Percentiles rank a stretch among this genome's conserved stretches.
These are phyloP conservation scores for Meloidogyne hapla DNA, from an alignment of 1,140 invertebrate species.

Conservation along the genomic window DNA sequence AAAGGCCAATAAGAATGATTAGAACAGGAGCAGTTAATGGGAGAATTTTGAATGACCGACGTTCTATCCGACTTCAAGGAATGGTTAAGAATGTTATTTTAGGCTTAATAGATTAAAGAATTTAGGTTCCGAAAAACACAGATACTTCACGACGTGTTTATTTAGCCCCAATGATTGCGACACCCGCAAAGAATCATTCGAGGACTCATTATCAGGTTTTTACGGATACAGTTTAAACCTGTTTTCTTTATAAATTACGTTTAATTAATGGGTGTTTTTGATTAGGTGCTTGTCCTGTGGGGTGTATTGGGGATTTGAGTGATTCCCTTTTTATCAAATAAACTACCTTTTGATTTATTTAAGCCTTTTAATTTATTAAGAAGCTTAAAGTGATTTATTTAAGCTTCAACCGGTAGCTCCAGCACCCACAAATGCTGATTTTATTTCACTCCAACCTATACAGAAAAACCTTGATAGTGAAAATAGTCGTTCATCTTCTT, in stretches of 20 bases:
- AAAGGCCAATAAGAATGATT: conserved; percentile 3
- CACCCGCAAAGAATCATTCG: not conserved
- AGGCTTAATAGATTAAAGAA: not conserved
- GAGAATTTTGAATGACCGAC: not conserved
- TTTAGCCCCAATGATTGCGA: not conserved
- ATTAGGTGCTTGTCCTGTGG: no score
- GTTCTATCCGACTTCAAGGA: not conserved
- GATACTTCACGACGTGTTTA: not conserved
- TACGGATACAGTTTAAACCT: not conserved
- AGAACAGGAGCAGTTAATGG: not conserved
- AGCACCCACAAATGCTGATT: not conserved
- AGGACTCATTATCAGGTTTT: not conserved
- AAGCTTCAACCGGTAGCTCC: not conserved
- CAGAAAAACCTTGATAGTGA: not conserved
- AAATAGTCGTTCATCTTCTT: not conserved
- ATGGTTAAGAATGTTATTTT: not conserved
- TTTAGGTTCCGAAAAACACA: not conserved
- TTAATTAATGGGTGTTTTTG: no score
- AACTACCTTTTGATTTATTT: no score
- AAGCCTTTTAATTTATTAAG: no score
- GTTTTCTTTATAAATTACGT: no score
- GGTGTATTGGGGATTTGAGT: no score
- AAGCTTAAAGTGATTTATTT: no score
- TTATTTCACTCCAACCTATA: not conserved
- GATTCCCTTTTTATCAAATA: no score